Conservation (phyloP, 2,888 invertebrate genomes). For the Synanthedon myopaeformis region DNA sequence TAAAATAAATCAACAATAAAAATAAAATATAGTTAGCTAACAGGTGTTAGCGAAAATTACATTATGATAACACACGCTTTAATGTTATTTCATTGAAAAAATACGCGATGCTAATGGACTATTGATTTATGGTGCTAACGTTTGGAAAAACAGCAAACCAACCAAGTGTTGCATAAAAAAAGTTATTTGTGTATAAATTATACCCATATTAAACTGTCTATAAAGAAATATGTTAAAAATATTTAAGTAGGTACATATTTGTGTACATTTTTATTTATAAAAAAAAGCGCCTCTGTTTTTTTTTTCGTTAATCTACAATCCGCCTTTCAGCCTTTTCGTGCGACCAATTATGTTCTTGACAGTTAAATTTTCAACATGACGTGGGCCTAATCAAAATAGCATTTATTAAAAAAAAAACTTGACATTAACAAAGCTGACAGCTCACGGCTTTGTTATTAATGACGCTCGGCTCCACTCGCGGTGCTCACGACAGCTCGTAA, state of each 20-base stretch:
- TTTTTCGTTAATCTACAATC: slow-evolving; percentile 35
- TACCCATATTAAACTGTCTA: no score
- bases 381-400: slow-evolving; percentile 73
- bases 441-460: slow-evolving; percentile 67
- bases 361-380: slow-evolving; percentile 71
- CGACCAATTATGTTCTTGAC: slow-evolving; percentile 71
- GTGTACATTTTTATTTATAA: no score
- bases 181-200: no score
- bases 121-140: background rate
- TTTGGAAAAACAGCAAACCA: background rate
- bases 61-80: background rate
- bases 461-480: slow-evolving; percentile 33
- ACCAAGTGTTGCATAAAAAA: background rate
- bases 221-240: no score
- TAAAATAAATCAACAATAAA: background rate
- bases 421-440: slow-evolving; percentile 66
- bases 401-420: slow-evolving; percentile 61
- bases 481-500: background rate
- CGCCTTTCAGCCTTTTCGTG: slow-evolving; percentile 45
- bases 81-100: background rate
- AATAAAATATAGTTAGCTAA: background rate
- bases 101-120: background rate
- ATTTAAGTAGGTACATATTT: no score
- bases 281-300: slow-evolving; percentile 20
- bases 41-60: background rate